These are phyloP conservation scores for Tenebrio molitor DNA, from an alignment of 1,140 invertebrate genomes.

Conservation along the genomic window DNA sequence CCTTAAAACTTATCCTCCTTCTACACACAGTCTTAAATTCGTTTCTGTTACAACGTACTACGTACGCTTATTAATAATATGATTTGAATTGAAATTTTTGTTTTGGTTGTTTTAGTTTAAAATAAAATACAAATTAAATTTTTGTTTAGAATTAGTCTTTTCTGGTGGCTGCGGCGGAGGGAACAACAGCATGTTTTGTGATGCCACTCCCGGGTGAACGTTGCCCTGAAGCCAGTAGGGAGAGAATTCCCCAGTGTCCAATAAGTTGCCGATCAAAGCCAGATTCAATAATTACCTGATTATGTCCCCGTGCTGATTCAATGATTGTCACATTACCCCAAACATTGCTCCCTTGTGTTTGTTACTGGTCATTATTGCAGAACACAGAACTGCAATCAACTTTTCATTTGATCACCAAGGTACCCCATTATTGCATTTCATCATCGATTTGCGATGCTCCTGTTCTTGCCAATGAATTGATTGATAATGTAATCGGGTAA, in stretches of 20 bases:
- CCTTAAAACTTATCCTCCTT: constrained; percentile 3
- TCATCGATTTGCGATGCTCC: constrained; percentile 20
- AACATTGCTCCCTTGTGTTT: constrained; percentile 57
- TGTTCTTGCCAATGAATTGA: constrained; percentile 4
- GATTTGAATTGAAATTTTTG: no score
- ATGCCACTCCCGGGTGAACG: neutral
- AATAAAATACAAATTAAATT: neutral
- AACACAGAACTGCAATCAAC: constrained; percentile 33
- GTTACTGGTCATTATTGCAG: constrained; percentile 45
- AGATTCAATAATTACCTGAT: constrained; percentile 62
- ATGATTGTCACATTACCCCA: constrained; percentile 60
- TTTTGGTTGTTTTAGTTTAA: no score
- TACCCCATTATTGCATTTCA: constrained; percentile 31
- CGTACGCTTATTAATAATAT: no score
- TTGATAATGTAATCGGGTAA: neutral
- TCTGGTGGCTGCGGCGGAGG: neutral
- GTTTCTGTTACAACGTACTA: no score
- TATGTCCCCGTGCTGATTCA: constrained; percentile 57
- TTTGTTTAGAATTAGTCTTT: neutral
- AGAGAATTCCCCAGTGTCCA: constrained; percentile 52
- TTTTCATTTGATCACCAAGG: constrained; percentile 19
- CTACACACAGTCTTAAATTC: no score
- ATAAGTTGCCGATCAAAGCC: constrained; percentile 57
- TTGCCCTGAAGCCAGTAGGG: constrained; percentile 12
- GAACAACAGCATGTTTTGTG: neutral